These are phyloP conservation scores for Fukomys damarensis DNA, from an alignment of 2,113 vertebrate species.

Conservation along the genomic window DNA sequence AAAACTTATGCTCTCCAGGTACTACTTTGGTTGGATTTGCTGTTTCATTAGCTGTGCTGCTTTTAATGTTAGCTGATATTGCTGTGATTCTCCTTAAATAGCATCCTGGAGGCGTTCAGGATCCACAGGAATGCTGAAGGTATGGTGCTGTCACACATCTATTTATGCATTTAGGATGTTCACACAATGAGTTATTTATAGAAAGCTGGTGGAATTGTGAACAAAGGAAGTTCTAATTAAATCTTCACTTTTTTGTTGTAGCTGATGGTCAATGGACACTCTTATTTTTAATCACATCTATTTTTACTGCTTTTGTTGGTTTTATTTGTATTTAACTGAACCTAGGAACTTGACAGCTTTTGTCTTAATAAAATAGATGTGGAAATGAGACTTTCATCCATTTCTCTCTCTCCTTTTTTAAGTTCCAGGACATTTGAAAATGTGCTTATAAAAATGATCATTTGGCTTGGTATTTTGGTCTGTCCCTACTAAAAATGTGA, in stretches of 20 bases:
- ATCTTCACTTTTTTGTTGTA: constrained; percentile 7
- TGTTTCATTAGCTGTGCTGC: neutral
- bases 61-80: neutral
- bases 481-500: constrained; percentile 79
- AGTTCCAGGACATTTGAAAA: constrained; percentile 68
- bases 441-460: constrained; percentile 77
- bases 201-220: constrained; percentile 21
- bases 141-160: neutral
- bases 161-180: neutral
- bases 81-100: neutral
- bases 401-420: constrained; percentile 5
- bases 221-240: constrained; percentile 69
- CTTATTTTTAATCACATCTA: constrained; percentile 1
- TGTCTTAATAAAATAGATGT: constrained; percentile 43
- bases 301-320: neutral
- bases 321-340: constrained; percentile 53
- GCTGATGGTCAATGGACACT: constrained; percentile 40
- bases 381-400: constrained; percentile 53
- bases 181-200: neutral
- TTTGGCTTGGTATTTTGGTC: constrained; percentile 82
- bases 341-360: constrained; percentile 23
- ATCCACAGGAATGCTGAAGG: neutral
- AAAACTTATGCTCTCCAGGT: neutral
- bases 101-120: neutral
- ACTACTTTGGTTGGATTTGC: neutral